Base-by-base conservation (phyloP, 2,797 vertebrate genomes). In the Poeciliopsis gracilis region DNA sequence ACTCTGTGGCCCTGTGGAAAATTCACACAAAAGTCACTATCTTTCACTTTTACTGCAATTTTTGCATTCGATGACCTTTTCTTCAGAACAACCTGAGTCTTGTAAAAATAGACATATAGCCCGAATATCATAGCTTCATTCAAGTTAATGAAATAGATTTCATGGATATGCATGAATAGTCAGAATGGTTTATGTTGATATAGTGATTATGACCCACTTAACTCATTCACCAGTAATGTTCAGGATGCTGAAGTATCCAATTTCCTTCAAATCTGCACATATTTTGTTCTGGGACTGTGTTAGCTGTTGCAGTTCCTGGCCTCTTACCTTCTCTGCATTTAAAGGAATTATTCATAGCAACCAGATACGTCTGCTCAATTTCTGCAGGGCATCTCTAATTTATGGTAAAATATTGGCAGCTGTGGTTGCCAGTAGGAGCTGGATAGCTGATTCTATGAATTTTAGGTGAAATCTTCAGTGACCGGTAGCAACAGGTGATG, bases 21-120 rank as follows among this genome's bases (percentile, higher is more conserved):
- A 63, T 92, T 90, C 80, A 73, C 13, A 77, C 77, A 84, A 79
- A 83, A 59, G 75, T 20, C 55, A 61, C 8, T 67, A 53, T 38
- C 15, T 70, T 59, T 25, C 78, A 77, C 45, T 69, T 79, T 38
- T n/a, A 70, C n/a, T 12, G 61, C 41, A 33, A 45, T 72, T 36
- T 75, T 75, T 79, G 20, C 38, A n/a, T 28, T 73, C 70, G 43
- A 8, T 36, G 20, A 20, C 30, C 1, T 61, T 73, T 57, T 13
- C 4, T 73, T 74, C 4, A 71, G n/a, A 55, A 55, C n/a, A 25
- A 43, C 41, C 11, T 2, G 11, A 69, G 20, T 20, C 12, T 49
- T 57, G 38, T 69, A 45, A 30, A 49, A 61, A 33, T 8, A 36
- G 30, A 3, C 16, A 36, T 69, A 13, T 23, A 67, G 36, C 38